Evolutionary conservation across 2,113 vertebrate genomes (phyloP).

Genomic region (Malurus alboscapulatus): DNA sequence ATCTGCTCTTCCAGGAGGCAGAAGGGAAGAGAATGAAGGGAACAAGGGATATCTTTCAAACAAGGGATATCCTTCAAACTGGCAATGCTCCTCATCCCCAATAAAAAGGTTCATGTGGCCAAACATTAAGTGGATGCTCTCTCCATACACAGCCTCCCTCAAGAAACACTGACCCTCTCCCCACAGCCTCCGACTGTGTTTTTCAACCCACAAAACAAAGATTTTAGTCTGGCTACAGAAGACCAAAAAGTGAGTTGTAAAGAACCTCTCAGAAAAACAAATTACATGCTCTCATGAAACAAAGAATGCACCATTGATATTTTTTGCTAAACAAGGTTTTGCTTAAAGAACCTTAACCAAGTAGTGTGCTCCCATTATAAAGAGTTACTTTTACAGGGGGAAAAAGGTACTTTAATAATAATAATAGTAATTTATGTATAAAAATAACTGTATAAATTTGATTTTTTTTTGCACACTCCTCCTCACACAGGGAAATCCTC

Average conservation of each 20-base stretch:
- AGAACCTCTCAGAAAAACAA: conserved; percentile 28
- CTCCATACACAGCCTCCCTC: neutral
- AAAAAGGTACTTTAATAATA: neutral
- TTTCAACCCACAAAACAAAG: neutral
- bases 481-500: neutral
- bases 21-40: neutral
- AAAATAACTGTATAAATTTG: neutral
- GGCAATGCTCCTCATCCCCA: neutral
- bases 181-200: neutral
- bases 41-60: neutral
- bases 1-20: conserved; percentile 44
- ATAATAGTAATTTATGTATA: neutral
- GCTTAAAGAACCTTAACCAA: neutral
- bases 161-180: neutral
- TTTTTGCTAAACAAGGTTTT: neutral
- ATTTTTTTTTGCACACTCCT: neutral
- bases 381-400: neutral
- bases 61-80: neutral
- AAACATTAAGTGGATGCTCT: neutral
- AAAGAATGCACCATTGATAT: neutral
- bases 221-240: neutral
- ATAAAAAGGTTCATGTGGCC: neutral
- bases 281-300: neutral
- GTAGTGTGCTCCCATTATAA: neutral
- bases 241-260: neutral